phyloP scores from a whole-genome alignment of 2,797 vertebrate genomes.

The Cossypha niveicapilla region DNA sequence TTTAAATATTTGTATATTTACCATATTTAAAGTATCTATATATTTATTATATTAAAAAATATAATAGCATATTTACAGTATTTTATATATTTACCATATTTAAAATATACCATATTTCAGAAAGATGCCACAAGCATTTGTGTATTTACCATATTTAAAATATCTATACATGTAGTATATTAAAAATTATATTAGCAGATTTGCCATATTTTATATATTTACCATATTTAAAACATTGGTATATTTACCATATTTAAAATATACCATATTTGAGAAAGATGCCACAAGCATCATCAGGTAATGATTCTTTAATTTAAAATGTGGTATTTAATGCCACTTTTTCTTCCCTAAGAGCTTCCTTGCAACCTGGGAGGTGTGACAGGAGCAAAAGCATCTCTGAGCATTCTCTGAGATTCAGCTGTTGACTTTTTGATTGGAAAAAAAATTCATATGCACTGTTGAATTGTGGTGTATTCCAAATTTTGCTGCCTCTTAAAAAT shows the following conservation, averaged over 20 bases:
- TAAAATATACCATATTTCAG: no score
- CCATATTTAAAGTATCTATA: no score
- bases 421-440: neutral
- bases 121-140: no score
- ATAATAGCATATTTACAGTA: no score
- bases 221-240: neutral
- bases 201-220: no score
- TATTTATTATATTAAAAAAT: no score
- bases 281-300: no score
- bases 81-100: neutral
- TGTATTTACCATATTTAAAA: no score
- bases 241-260: neutral
- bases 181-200: no score
- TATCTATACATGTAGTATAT: no score
- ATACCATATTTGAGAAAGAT: no score
- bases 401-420: neutral
- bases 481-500: neutral
- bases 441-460: neutral
- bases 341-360: fast-evolving
- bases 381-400: neutral
- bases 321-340: neutral
- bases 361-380: neutral
- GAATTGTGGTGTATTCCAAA: neutral
- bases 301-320: neutral
- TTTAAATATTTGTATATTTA: no score